Conservation (phyloP, 2,888 invertebrate genomes). For the Netelia inedita region DNA sequence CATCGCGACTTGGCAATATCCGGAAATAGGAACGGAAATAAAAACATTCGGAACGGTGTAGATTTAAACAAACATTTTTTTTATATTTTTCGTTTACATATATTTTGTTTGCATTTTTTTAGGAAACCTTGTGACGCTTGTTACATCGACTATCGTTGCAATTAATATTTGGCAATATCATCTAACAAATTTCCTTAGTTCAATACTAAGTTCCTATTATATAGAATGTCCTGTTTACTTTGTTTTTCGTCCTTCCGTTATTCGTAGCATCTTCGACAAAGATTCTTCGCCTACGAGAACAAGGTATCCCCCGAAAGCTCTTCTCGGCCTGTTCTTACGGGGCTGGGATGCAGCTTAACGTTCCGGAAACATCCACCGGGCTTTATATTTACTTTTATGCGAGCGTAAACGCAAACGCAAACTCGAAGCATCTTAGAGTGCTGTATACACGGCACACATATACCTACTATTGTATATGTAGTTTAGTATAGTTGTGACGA, state of each 20-base stretch:
- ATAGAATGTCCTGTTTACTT: conserved; percentile 11
- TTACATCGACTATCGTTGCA: not conserved
- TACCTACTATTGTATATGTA: conserved; percentile 40
- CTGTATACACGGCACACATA: conserved; percentile 2
- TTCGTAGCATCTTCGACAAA: conserved; percentile 7
- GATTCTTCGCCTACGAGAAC: conserved; percentile 32
- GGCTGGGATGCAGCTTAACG: conserved; percentile 78
- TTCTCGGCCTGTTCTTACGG: conserved; percentile 31
- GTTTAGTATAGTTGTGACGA: conserved; percentile 52
- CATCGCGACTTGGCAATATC: conserved; percentile 7
- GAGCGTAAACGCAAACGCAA: conserved; percentile 81
- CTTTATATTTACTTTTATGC: conserved; percentile 84
- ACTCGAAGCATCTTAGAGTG: conserved; percentile 59
- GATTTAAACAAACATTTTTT: not conserved
- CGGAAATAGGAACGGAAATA: not conserved
- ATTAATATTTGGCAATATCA: not conserved
- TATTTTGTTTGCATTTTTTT: not conserved
- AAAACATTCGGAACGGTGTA: not conserved
- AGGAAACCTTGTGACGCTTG: not conserved
- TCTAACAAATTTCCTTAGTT: not conserved
- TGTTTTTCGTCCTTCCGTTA: conserved; percentile 6
- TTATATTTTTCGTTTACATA: not conserved
- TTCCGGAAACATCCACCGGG: conserved; percentile 79
- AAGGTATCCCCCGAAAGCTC: conserved; percentile 38
- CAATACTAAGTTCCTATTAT: not conserved